Base-by-base conservation (phyloP, 2,113 vertebrate genomes). In the Menidia beryllina region DNA sequence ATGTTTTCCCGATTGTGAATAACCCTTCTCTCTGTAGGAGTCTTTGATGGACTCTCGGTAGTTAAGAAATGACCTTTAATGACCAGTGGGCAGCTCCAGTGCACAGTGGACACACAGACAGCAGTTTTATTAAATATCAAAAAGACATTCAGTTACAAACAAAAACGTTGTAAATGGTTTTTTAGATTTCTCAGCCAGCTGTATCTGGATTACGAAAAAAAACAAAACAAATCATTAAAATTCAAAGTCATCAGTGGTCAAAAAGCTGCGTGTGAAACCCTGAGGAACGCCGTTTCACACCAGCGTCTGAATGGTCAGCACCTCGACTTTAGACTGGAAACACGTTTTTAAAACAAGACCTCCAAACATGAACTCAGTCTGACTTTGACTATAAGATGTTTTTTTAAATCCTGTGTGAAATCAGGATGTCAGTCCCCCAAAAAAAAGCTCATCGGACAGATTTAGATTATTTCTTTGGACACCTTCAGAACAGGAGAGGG, bases 91-190 rank as follows among this genome's bases (percentile, higher is more conserved):
- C 30, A 34, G 7, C 30, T 5, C 4, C 30, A 30, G 5, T 34
- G 7, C 30, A 34, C 30, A 8, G 30, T 34, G 10, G 30, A 34
- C 30, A 34, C 30, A 34, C 30, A 34, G 30, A 34, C 30, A 34
- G 47, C 39, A 26, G 58, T 84, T 66, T 86, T 80, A 86, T 84
- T 88, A 69, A 86, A 84, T 86, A 83, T 81, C 60, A 86, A 82
- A 53, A 86, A 81, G n/a, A 84, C 27, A 48, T 79, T 62, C 27
- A 56, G 80, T 60, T 78, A 77, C 49, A 80, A 57, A 17, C 51
- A 51, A 45, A 79, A n/a, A 52, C 19, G 13, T 69, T 20, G 13
- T 69, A 9, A 27, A 20, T 10, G 15, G n/a, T n/a, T n/a, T 43
- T 45, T 45, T n/a, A 19, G 6, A n/a, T 17, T 34, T 43, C 15